These are phyloP conservation scores for Coenonympha glycerion DNA, from an alignment of 2,888 invertebrate genomes.

Conservation along the genomic window DNA sequence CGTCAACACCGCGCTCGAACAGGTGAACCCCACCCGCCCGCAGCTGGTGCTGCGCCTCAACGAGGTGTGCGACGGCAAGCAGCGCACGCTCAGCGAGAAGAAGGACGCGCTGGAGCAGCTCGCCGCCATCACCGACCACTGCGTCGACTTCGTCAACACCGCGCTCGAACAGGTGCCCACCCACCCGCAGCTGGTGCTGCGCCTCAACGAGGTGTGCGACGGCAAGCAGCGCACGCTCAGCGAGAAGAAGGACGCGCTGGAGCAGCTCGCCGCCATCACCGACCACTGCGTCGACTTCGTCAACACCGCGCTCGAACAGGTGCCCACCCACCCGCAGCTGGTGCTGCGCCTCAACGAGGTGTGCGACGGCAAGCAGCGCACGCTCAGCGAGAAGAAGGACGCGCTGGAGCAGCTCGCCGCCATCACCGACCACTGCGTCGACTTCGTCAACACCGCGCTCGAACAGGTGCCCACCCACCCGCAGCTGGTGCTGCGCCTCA, in stretches of 20 bases:
- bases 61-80: conserved; percentile 82
- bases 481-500: conserved; percentile 85
- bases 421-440: conserved; percentile 91
- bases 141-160: conserved; percentile 87
- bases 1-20: conserved; percentile 85
- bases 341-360: conserved; percentile 87
- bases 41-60: conserved; percentile 86
- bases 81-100: conserved; percentile 87
- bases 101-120: conserved; percentile 87
- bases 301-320: conserved; percentile 82
- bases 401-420: conserved; percentile 87
- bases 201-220: conserved; percentile 85
- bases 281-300: conserved; percentile 93
- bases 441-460: conserved; percentile 86
- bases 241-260: conserved; percentile 89
- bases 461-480: conserved; percentile 76
- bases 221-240: conserved; percentile 83
- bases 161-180: conserved; percentile 81
- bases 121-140: conserved; percentile 90
- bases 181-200: conserved; percentile 85
- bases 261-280: conserved; percentile 87
- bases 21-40: too few species aligned
- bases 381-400: conserved; percentile 88
- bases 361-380: conserved; percentile 81
- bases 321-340: conserved; percentile 79